phyloP scores from a whole-genome alignment of 2,797 vertebrate genomes.

The Furcifer pardalis region DNA sequence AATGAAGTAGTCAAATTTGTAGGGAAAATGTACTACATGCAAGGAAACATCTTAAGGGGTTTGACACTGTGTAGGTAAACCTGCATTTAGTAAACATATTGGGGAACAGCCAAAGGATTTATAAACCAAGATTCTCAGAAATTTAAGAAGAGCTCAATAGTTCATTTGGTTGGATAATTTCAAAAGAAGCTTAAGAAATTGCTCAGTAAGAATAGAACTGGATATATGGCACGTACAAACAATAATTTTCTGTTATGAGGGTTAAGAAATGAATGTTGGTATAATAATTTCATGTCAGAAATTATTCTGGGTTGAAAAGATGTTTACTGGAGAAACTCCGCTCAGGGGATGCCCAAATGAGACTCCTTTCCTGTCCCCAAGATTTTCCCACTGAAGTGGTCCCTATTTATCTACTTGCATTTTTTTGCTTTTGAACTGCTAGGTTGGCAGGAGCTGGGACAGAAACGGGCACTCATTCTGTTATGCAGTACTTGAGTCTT shows the following conservation, averaged over 20 bases:
- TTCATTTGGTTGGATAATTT: constrained; percentile 19
- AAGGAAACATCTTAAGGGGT: constrained; percentile 35
- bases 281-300: no score
- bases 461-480: no score
- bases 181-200: not conserved
- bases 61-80: not conserved
- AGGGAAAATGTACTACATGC: not conserved
- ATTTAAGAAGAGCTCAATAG: constrained; percentile 6
- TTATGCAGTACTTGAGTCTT: no score
- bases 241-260: not conserved
- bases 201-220: constrained; percentile 17
- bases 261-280: not conserved
- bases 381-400: no score
- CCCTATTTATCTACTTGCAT: no score
- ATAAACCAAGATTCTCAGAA: constrained; percentile 27
- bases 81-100: constrained; percentile 33
- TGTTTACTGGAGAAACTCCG: no score
- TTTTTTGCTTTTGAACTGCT: no score
- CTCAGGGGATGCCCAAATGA: no score
- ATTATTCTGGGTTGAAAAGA: no score
- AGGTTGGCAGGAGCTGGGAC: no score
- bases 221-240: not conserved
- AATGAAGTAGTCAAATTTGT: constrained; percentile 49
- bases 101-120: constrained; percentile 14
- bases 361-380: no score